These are phyloP conservation scores for Phylloscopus trochiloides DNA, from an alignment of 2,113 vertebrate species.

Conservation along the genomic window DNA sequence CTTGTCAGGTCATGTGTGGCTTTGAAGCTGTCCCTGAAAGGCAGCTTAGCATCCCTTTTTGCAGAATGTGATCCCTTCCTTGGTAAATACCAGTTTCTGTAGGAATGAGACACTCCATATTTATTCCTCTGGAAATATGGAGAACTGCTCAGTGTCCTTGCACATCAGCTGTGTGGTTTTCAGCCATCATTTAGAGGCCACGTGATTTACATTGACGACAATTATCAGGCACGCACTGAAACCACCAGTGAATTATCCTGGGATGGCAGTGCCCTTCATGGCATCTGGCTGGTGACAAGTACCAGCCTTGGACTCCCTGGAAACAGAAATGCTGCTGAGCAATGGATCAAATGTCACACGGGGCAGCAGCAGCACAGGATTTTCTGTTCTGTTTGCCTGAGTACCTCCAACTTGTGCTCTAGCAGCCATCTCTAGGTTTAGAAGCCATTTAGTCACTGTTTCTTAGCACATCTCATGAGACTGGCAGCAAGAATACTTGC, in stretches of 20 bases:
- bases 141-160: not conserved
- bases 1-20: not conserved
- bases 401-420: not conserved
- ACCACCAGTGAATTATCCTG: not conserved
- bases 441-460: not conserved
- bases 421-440: not conserved
- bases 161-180: not conserved
- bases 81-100: not conserved
- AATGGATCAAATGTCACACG: not conserved
- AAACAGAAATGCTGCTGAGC: not conserved
- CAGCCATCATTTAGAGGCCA: not conserved
- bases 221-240: not conserved
- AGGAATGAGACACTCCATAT: not conserved
- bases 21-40: not conserved
- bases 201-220: not conserved
- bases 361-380: not conserved
- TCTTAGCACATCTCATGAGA: not conserved
- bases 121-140: not conserved
- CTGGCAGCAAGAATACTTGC: not conserved
- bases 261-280: not conserved
- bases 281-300: not conserved
- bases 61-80: accelerated
- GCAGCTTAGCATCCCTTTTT: not conserved
- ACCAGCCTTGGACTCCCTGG: not conserved
- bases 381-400: not conserved